Evolutionary conservation across 1,140 invertebrate genomes (phyloP).

Genomic region (Lethrus apterus): DNA sequence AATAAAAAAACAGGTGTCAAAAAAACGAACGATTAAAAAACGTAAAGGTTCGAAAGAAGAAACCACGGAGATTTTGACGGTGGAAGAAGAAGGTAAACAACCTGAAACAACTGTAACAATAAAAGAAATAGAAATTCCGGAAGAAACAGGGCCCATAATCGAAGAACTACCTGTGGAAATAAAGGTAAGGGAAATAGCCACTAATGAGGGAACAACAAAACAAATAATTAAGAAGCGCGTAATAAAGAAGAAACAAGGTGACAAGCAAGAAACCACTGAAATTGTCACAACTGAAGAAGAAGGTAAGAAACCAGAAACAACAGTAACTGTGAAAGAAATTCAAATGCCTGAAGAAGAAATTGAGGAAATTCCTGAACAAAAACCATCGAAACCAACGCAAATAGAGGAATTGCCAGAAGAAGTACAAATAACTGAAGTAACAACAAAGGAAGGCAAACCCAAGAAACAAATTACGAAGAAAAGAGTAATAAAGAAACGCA

Average conservation of each 20-base stretch:
- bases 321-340: constrained; percentile 29
- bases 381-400: constrained; percentile 8
- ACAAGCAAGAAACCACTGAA: constrained; percentile 28
- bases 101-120: constrained; percentile 19
- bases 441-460: constrained; percentile 24
- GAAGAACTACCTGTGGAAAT: constrained; percentile 39
- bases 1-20: constrained; percentile 32
- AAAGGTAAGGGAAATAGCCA: constrained; percentile 22
- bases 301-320: constrained; percentile 28
- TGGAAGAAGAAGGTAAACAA: constrained; percentile 17
- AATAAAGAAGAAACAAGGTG: constrained; percentile 29
- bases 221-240: constrained; percentile 28
- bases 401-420: constrained; percentile 18
- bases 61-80: constrained; percentile 37
- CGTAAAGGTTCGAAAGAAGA: constrained; percentile 33
- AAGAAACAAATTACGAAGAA: constrained; percentile 29
- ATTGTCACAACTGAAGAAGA: constrained; percentile 32
- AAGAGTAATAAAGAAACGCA: constrained; percentile 28
- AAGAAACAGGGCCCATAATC: constrained; percentile 21
- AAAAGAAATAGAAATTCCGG: constrained; percentile 25
- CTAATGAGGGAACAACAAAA: constrained; percentile 26
- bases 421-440: constrained; percentile 12
- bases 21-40: constrained; percentile 34
- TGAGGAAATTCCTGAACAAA: constrained; percentile 21
- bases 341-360: constrained; percentile 24